Percentiles rank a stretch among this genome's conserved stretches.
Evolutionary conservation across 2,797 vertebrate species (phyloP).

Genomic region (Nyctibius grandis): DNA sequence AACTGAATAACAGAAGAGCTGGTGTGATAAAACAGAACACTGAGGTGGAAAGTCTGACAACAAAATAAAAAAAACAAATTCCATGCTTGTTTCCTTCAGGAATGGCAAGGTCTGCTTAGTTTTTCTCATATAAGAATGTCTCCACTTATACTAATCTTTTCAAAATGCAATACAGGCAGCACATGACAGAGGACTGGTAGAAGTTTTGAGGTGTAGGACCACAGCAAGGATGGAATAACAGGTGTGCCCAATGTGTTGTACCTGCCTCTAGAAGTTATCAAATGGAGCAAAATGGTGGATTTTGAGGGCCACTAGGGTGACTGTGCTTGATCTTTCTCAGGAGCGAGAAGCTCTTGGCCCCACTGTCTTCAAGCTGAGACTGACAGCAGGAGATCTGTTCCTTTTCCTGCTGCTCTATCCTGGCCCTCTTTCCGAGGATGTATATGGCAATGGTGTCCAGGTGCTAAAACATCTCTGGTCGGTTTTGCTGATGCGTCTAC

Average conservation of each 20-base stretch:
- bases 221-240: neutral
- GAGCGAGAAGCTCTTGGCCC: neutral
- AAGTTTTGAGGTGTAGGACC: neutral
- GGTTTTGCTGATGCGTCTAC: neutral
- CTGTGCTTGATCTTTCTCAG: neutral
- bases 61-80: neutral
- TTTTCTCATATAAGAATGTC: neutral
- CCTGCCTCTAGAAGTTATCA: neutral
- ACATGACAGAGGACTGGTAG: neutral
- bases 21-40: neutral
- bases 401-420: neutral
- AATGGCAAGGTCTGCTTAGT: neutral
- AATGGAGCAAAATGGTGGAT: neutral
- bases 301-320: neutral
- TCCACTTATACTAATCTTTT: neutral
- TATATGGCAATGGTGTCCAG: accelerated
- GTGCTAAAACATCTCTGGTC: neutral
- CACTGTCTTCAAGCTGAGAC: neutral
- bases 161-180: neutral
- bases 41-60: neutral
- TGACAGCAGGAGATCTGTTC: neutral
- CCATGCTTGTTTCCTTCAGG: neutral
- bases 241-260: accelerated
- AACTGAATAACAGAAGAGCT: neutral
- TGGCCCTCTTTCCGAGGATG: neutral